These are phyloP conservation scores for Sinella curviseta DNA, from an alignment of 1,140 invertebrate species.

Conservation along the genomic window DNA sequence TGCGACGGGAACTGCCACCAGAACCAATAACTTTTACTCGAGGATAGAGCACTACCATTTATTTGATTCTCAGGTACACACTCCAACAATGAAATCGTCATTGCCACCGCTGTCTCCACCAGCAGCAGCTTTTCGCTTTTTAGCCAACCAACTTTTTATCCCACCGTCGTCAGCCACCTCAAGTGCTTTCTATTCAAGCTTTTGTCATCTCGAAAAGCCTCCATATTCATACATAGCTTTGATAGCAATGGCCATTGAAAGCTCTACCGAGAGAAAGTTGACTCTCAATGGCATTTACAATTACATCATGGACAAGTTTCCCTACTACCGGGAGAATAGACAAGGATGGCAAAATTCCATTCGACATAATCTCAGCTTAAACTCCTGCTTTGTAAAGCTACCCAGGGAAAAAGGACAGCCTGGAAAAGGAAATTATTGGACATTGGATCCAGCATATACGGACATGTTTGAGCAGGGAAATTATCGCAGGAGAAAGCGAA, in stretches of 20 bases:
- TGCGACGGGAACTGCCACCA: too few relatives aligned
- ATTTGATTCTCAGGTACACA: too few relatives aligned
- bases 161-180: not conserved
- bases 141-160: not conserved
- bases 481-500: slow-evolving; percentile 78
- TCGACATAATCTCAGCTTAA: slow-evolving; percentile 46
- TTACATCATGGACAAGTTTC: slow-evolving; percentile 94
- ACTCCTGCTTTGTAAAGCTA: slow-evolving; percentile 94
- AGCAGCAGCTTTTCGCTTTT: not conserved
- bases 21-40: too few relatives aligned
- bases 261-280: slow-evolving; percentile 86
- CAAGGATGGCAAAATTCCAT: slow-evolving; percentile 77
- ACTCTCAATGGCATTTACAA: slow-evolving; percentile 98
- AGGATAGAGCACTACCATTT: too few relatives aligned
- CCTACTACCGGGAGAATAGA: slow-evolving; percentile 95
- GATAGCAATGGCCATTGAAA: slow-evolving; percentile 97
- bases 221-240: slow-evolving; percentile 97
- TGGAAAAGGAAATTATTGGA: slow-evolving; percentile 97
- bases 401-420: slow-evolving; percentile 86
- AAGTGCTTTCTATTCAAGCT: slow-evolving; percentile 2
- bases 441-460: slow-evolving; percentile 88
- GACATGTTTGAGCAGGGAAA: slow-evolving; percentile 99
- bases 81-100: not conserved
- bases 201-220: slow-evolving; percentile 66
- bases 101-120: not conserved